A percentile compares a stretch with the other conserved stretches of the same genome.
Evolutionary conservation across 1,140 invertebrate genomes (phyloP).

Genomic region (Bradysia coprophila): DNA sequence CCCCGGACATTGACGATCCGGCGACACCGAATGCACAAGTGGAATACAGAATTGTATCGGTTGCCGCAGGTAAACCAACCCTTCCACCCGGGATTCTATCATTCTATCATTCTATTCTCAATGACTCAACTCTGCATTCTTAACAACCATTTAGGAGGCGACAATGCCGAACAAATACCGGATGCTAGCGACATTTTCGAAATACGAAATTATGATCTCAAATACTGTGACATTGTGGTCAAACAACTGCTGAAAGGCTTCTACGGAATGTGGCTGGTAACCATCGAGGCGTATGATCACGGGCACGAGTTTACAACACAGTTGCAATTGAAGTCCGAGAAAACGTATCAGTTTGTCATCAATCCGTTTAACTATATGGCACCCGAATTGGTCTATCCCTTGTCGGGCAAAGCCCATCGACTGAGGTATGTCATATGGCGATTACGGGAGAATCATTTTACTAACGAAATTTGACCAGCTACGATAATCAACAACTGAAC

Average conservation of each 20-base stretch:
- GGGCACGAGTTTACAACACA: constrained; percentile 12
- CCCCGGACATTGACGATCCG: constrained; percentile 27
- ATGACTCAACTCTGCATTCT: too few relatives aligned
- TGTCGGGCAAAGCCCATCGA: constrained; percentile 12
- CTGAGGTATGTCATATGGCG: constrained; percentile 11
- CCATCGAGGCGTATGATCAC: constrained; percentile 26
- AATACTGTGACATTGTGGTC: constrained; percentile 23
- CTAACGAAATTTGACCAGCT: constrained; percentile 3
- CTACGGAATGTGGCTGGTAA: constrained; percentile 24
- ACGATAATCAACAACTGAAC: constrained; percentile 8
- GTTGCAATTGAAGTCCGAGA: constrained; percentile 15
- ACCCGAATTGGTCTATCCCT: constrained; percentile 26
- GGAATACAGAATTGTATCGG: constrained; percentile 20
- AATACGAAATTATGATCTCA: constrained; percentile 19
- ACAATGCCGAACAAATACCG: constrained; percentile 4
- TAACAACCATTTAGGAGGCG: constrained; percentile 1
- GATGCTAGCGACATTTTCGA: constrained; percentile 22
- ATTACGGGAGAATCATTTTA: background rate
- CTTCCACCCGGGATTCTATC: background rate
- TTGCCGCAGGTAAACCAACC: constrained; percentile 5
- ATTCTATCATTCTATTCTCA: background rate
- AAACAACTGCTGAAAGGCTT: constrained; percentile 23
- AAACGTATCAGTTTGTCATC: constrained; percentile 24
- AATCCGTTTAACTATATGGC: constrained; percentile 27
- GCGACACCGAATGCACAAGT: constrained; percentile 28